A percentile compares a stretch with the other conserved stretches of the same genome.
Conservation (phyloP, 92 coral and sea anemone genomes). For the Palythoa heliodiscus region DNA sequence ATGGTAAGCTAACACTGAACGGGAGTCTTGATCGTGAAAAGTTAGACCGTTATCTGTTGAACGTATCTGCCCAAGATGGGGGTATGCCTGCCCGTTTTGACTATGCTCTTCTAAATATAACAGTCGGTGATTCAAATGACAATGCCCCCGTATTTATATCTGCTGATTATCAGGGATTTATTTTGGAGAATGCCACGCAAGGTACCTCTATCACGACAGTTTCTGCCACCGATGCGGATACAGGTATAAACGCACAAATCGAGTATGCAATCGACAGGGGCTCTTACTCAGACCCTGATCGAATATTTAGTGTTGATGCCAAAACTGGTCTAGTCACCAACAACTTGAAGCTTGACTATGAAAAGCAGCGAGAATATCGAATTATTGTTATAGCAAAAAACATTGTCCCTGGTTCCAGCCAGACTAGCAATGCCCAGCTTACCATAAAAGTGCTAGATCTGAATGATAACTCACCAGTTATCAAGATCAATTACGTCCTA, state of each 20-base stretch:
- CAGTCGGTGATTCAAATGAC: slow-evolving; percentile 84
- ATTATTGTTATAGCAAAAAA: slow-evolving; percentile 79
- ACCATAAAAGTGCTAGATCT: slow-evolving; percentile 71
- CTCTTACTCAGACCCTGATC: slow-evolving; percentile 58
- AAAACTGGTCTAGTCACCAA: slow-evolving; percentile 68
- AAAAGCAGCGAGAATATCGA: slow-evolving; percentile 53
- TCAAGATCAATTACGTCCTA: slow-evolving; percentile 52
- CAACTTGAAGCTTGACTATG: slow-evolving; percentile 68
- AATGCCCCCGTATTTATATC: slow-evolving; percentile 73
- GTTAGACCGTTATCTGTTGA: slow-evolving; percentile 70
- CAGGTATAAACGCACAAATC: slow-evolving; percentile 77
- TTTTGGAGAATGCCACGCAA: slow-evolving; percentile 58
- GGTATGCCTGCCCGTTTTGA: slow-evolving; percentile 74
- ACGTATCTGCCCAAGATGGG: slow-evolving; percentile 88
- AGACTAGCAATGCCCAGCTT: slow-evolving; percentile 45
- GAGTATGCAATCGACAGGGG: slow-evolving; percentile 69
- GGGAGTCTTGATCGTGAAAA: slow-evolving; percentile 79
- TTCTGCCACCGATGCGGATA: slow-evolving; percentile 85
- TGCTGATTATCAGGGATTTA: slow-evolving; percentile 57
- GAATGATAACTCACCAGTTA: slow-evolving; percentile 84
- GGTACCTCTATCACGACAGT: slow-evolving; percentile 68
- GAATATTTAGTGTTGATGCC: slow-evolving; percentile 60
- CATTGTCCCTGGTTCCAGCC: slow-evolving; percentile 38
- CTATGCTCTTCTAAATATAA: slow-evolving; percentile 65
- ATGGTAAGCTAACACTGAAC: slow-evolving; percentile 61